Evolutionary conservation across 1,140 invertebrate genomes (phyloP), one percentile per base, ranked within the genome.

Genomic region (Aethina tumida): DNA sequence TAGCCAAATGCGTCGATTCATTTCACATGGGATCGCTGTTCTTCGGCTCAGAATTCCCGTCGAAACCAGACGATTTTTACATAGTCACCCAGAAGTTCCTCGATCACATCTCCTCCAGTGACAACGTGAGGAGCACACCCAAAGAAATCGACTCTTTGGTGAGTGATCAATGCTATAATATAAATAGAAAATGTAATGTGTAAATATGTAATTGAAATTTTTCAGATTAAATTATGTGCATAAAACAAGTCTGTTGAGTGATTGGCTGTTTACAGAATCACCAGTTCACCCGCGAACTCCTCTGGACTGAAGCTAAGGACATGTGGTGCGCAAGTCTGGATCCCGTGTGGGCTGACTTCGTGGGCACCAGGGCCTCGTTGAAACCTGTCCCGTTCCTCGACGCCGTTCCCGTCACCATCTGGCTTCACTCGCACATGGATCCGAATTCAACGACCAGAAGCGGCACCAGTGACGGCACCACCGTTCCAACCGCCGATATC

Each of bases 321-420:
- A 74, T 96, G 5, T 94, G 92, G 90, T 89, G 84, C 57, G 73
- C 88, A 9, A 74, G 76, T 51, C 66, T 89, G 12, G 91, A 96
- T 59, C 90, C 92, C 1, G 71, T 94, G 20, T 96, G 90, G 89
- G 79, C 84, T 4, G 91, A 97, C 62, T 95, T 95, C 62, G 72
- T 77, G 40, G 83, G 84, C 1, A 80, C 81, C n/a, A 64, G 78
- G 22, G 81, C 83, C 1, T 74, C 81, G 12, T 76, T 73, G 14
- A 75, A 81, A 49, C 78, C 88, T 0, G 77, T 89, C 20, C 84
- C 91, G 2, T 84, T 96, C 59, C 64, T 96, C 5, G 91, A 96
- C 59, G 85, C 91, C 2, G 80, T 94, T 49, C 91, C 90, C 0
- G 58, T 95, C 7, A 88, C 85, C 0, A 50, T 89, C 14, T 94